A percentile compares a stretch with the other conserved stretches of the same genome.
These are phyloP conservation scores for Heterohyrax brucei DNA, from an alignment of 2,797 vertebrate species.

Conservation along the genomic window DNA sequence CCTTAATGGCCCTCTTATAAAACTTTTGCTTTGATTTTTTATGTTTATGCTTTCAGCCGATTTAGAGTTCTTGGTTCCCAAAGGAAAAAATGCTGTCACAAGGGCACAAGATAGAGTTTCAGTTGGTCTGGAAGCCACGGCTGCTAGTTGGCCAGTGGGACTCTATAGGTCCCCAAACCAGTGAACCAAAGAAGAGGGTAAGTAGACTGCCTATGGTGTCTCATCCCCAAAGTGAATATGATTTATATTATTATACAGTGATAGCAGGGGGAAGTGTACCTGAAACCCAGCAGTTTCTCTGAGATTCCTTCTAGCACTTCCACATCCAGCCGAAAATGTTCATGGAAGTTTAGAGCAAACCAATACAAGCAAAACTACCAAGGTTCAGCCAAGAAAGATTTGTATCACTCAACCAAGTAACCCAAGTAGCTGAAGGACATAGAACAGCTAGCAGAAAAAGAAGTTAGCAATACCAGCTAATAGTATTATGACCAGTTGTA, in stretches of 20 bases:
- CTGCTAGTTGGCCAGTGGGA: background rate
- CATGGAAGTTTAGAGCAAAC: background rate
- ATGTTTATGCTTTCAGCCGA: background rate
- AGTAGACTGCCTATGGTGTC: background rate
- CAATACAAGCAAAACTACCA: background rate
- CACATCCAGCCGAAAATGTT: background rate
- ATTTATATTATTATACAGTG: background rate
- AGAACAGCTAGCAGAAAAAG: background rate
- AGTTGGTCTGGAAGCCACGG: background rate
- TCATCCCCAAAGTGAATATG: background rate
- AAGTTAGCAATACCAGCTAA: background rate
- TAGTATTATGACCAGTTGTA: background rate
- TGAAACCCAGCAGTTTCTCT: slow-evolving; percentile 2
- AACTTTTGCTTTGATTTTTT: slow-evolving; percentile 40
- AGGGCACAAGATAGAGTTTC: background rate
- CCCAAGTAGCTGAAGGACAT: background rate
- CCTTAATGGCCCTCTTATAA: background rate
- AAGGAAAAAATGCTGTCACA: background rate
- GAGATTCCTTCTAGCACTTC: background rate
- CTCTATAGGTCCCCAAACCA: background rate
- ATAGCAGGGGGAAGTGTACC: background rate
- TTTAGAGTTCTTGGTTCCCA: slow-evolving; percentile 32
- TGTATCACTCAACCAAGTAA: background rate
- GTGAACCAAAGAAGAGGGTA: background rate
- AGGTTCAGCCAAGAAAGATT: background rate